Percentiles rank a stretch among this genome's conserved stretches.
These are phyloP conservation scores for Hedychridium roseum DNA, from an alignment of 2,888 invertebrate genomes.

Conservation along the genomic window DNA sequence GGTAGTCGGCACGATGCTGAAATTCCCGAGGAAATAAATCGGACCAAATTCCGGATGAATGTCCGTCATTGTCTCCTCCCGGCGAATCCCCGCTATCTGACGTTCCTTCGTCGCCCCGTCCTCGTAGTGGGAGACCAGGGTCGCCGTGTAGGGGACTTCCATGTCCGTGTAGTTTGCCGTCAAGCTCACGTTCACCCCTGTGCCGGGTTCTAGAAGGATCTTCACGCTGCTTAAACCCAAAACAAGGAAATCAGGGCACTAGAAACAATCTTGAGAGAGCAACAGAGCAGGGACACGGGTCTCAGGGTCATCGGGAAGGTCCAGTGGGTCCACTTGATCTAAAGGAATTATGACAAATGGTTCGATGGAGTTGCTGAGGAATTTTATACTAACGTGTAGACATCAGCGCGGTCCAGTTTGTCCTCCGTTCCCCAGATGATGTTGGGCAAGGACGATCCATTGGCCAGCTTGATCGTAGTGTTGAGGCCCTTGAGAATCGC, in stretches of 20 bases:
- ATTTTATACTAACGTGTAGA: constrained; percentile 61
- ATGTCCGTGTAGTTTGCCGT: constrained; percentile 76
- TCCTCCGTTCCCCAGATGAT: constrained; percentile 75
- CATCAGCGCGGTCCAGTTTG: constrained; percentile 67
- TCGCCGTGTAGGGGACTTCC: constrained; percentile 79
- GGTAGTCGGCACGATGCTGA: constrained; percentile 79
- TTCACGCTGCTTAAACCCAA: constrained; percentile 65
- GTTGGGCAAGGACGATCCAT: constrained; percentile 68
- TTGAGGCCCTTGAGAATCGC: constrained; percentile 77
- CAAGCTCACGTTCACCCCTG: constrained; percentile 83
- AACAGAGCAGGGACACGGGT: too few species aligned
- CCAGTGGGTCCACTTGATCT: too few species aligned
- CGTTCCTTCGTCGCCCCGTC: constrained; percentile 70
- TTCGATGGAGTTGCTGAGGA: not conserved
- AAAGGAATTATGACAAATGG: too few species aligned
- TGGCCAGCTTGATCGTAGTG: constrained; percentile 70
- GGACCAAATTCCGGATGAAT: constrained; percentile 78
- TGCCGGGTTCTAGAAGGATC: constrained; percentile 77
- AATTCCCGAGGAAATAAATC: constrained; percentile 79
- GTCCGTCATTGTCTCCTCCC: constrained; percentile 74
- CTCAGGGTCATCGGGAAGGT: too few species aligned
- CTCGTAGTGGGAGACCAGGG: constrained; percentile 74
- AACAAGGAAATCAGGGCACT: not conserved
- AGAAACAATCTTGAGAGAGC: too few species aligned
- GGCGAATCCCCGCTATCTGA: constrained; percentile 70